Conservation (phyloP, 2,888 invertebrate species). For the Cryptocephalus moraei region DNA sequence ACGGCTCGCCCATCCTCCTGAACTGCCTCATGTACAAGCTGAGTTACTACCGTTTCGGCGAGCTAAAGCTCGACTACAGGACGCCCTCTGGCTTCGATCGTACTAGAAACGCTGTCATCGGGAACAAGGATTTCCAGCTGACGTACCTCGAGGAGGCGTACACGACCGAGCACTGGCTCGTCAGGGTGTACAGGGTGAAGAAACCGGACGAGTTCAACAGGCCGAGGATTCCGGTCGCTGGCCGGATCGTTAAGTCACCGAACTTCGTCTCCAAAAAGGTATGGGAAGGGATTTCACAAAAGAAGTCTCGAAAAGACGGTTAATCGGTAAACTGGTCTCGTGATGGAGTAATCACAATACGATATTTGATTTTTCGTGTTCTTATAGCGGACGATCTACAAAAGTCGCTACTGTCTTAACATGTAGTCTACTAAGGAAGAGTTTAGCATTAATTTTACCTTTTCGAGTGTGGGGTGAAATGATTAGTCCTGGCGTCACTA, state of each 20-base stretch:
- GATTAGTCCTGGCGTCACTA: too few species aligned
- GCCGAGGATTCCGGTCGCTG: conserved; percentile 66
- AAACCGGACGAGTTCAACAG: conserved; percentile 90
- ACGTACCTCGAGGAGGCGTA: conserved; percentile 96
- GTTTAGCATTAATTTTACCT: too few species aligned
- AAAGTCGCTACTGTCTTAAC: too few species aligned
- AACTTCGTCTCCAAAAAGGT: conserved; percentile 81
- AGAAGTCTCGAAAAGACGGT: too few species aligned
- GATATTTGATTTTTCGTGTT: too few species aligned
- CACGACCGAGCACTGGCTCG: conserved; percentile 97
- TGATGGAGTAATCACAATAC: too few species aligned
- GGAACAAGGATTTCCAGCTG: conserved; percentile 89
- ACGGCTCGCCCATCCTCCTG: conserved; percentile 87
- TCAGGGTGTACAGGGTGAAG: conserved; percentile 94
- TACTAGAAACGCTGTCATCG: conserved; percentile 90
- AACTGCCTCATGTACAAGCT: conserved; percentile 99
- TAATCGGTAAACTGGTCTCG: too few species aligned
- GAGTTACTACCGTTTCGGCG: conserved; percentile 88
- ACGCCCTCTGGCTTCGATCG: conserved; percentile 92
- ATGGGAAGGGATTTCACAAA: conserved; percentile 30
- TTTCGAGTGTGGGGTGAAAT: too few species aligned
- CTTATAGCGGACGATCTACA: too few species aligned
- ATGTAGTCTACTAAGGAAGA: too few species aligned
- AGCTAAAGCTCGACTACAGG: conserved; percentile 65
- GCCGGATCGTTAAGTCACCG: conserved; percentile 58